phyloP scores from a whole-genome alignment of 2,113 vertebrate genomes.

The Amblyornis subalaris region DNA sequence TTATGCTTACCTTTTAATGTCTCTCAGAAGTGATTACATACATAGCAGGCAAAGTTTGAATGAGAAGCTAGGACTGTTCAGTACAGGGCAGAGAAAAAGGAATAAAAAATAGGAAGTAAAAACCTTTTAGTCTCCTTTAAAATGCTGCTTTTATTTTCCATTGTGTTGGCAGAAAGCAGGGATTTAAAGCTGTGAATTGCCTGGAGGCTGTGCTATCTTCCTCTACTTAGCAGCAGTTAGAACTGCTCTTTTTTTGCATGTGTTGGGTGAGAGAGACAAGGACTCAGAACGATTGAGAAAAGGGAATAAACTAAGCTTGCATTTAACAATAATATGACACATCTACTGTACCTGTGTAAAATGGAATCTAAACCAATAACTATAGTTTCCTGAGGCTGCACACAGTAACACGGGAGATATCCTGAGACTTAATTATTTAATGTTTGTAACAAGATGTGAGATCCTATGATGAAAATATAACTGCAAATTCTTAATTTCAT shows the following conservation, averaged over 20 bases:
- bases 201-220: constrained; percentile 56
- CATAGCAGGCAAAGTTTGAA: background rate
- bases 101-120: constrained; percentile 9
- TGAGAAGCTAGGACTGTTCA: background rate
- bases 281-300: constrained; percentile 2
- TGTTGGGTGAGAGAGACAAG: constrained; percentile 36
- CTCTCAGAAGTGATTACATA: background rate
- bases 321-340: constrained; percentile 7
- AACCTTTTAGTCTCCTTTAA: constrained; percentile 38
- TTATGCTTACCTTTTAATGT: constrained; percentile 8
- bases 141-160: constrained; percentile 37
- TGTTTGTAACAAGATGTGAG: background rate
- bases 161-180: constrained; percentile 35
- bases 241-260: constrained; percentile 25
- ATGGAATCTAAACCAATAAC: background rate
- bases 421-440: constrained; percentile 40
- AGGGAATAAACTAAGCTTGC: constrained; percentile 21
- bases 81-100: background rate
- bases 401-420: background rate
- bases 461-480: constrained; percentile 7
- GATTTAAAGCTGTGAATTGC: constrained; percentile 62
- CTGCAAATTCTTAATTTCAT: constrained; percentile 20
- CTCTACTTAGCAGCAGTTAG: constrained; percentile 46
- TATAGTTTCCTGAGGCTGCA: background rate
- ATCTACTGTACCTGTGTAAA: background rate